Evolutionary conservation across 2,888 invertebrate genomes (phyloP).

Genomic region (Ormyrus thymus): DNA sequence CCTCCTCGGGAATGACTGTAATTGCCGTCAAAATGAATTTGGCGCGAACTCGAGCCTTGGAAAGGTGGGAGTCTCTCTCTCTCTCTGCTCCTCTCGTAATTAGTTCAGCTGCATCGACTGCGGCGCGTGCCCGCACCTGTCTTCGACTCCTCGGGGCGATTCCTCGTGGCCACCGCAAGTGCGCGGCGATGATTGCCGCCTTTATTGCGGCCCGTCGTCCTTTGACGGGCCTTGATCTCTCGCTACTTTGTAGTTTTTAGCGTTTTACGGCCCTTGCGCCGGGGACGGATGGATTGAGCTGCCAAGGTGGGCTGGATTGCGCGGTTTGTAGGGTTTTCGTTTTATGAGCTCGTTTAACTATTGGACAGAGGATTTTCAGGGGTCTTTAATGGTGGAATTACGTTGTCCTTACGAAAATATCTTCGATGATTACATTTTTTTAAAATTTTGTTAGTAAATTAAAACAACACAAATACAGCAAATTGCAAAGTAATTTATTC

Average conservation of each 20-base stretch:
- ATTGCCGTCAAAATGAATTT: slow-evolving; percentile 41
- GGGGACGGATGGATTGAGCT: too few species aligned
- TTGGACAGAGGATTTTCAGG: too few species aligned
- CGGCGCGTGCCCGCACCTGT: slow-evolving; percentile 56
- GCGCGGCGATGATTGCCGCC: slow-evolving; percentile 45
- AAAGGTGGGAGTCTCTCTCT: slow-evolving; percentile 44
- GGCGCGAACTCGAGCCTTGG: slow-evolving; percentile 17
- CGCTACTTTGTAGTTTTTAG: slow-evolving; percentile 7
- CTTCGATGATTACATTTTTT: too few species aligned
- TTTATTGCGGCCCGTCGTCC: slow-evolving; percentile 26
- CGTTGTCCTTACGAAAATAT: too few species aligned
- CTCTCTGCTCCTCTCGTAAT: slow-evolving; percentile 43
- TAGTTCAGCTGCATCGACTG: slow-evolving; percentile 52
- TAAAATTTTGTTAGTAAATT: too few species aligned
- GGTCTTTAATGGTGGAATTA: too few species aligned
- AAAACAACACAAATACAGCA: too few species aligned
- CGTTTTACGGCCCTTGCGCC: not conserved
- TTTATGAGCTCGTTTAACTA: too few species aligned
- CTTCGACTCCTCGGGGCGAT: slow-evolving; percentile 14
- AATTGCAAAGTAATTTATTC: too few species aligned
- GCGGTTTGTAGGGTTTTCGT: too few species aligned
- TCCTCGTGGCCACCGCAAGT: not conserved
- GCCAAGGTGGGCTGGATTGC: too few species aligned
- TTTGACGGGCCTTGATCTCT: slow-evolving; percentile 1
- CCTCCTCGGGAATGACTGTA: slow-evolving; percentile 40